A percentile compares a stretch with the other conserved stretches of the same genome.
Evolutionary conservation across 2,888 invertebrate genomes (phyloP).

Genomic region (Lasioglossum figueresi): DNA sequence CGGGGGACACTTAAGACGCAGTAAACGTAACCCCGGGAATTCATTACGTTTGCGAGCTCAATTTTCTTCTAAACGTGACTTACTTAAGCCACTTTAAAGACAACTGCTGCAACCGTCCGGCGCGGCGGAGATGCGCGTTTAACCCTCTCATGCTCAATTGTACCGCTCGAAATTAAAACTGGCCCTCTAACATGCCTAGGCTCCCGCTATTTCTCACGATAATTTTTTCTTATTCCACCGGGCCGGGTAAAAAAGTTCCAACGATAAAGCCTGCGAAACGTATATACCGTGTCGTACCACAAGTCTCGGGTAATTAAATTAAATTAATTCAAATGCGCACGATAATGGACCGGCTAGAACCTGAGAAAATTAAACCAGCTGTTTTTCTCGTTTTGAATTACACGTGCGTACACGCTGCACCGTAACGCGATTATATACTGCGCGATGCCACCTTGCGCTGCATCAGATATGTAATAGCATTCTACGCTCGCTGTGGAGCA

Average conservation of each 20-base stretch:
- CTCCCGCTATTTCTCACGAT: slow-evolving; percentile 20
- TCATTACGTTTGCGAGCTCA: slow-evolving; percentile 43
- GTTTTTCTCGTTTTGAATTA: neutral
- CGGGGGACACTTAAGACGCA: slow-evolving; percentile 16
- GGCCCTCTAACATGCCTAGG: neutral
- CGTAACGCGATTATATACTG: neutral
- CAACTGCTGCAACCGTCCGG: slow-evolving; percentile 41
- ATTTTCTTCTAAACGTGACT: slow-evolving; percentile 53
- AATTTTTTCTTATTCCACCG: slow-evolving; percentile 25
- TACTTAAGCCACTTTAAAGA: slow-evolving; percentile 57
- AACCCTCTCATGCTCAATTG: slow-evolving; percentile 38
- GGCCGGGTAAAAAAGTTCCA: neutral
- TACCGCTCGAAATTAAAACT: slow-evolving; percentile 47
- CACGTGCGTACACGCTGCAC: slow-evolving; percentile 19
- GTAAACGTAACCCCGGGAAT: slow-evolving; percentile 39
- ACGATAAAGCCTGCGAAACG: slow-evolving; percentile 14
- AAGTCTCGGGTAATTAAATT: slow-evolving; percentile 35
- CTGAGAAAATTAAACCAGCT: slow-evolving; percentile 18
- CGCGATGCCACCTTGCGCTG: neutral
- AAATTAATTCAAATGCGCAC: slow-evolving; percentile 43
- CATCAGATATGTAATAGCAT: slow-evolving; percentile 3
- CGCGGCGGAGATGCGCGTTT: slow-evolving; percentile 34
- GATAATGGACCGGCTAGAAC: slow-evolving; percentile 24
- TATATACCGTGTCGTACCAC: slow-evolving; percentile 22
- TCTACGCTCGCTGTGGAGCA: neutral